Evolutionary conservation across 1,140 invertebrate genomes (phyloP), one percentile per base, ranked within the genome.

Genomic region (Harpegnathos saltator): DNA sequence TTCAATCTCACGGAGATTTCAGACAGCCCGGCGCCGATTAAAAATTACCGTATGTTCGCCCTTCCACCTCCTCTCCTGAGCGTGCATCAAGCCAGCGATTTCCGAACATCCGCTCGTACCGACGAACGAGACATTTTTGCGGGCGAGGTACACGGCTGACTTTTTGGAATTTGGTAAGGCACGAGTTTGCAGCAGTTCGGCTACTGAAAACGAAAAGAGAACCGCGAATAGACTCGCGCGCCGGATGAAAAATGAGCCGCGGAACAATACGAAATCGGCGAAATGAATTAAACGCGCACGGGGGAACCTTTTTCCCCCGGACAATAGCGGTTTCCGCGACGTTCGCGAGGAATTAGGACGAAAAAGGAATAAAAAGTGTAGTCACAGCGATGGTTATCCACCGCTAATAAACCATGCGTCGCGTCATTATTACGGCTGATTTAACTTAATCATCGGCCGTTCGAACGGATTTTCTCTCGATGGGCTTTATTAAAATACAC

Each of bases 281-380:
- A 80, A 80, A 80, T 80, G 75, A 80, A 80, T 80, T 80, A 80
- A 80, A 80, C 54, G 75, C 33, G 63, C 75, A 65, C 52, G 75
- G 65, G 52, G 24, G 33, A 80, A 33, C 38, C 54, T 71, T 80
- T 78, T 58, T 71, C 14, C 24, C n/a, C 11, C 52, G 65, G 75
- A 80, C 75, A 80, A 80, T 80, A 33, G 75, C 75, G 65, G 24
- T 58, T 80, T 80, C 75, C 75, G 38, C 33, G 54, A 80, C 52
- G 22, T 71, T 69, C 63, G 75, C 75, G 50, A 58, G 65, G 65
- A 80, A 80, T 80, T 80, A 80, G 75, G 22, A 14, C 29, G 24
- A 71, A 80, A 71, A 71, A 59, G 26, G 38, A n/a, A 14, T 71
- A 80, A 71, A 80, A 80, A 58, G 33, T 71, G 17, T 71, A 80